These are phyloP conservation scores for Potamilus streckersoni DNA, from an alignment of 1,140 invertebrate species.

Conservation along the genomic window DNA sequence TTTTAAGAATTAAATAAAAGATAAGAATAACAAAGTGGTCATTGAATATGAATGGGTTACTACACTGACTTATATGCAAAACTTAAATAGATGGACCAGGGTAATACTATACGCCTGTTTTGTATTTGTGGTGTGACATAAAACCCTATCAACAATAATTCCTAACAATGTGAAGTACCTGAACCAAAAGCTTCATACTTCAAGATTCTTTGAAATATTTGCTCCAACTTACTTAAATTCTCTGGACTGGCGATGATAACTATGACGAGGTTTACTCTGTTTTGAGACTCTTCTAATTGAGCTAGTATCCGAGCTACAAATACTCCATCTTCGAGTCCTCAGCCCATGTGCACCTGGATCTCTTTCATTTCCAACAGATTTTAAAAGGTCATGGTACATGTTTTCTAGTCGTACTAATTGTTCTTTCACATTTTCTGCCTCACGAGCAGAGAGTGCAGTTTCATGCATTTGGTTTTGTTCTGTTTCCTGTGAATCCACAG, in stretches of 20 bases:
- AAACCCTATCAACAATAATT: no score
- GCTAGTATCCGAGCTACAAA: slow-evolving; percentile 58
- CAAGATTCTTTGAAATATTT: not conserved
- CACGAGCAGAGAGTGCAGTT: slow-evolving; percentile 20
- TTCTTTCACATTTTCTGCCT: slow-evolving; percentile 55
- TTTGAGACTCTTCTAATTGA: slow-evolving; percentile 38
- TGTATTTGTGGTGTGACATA: no score
- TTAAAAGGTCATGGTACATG: slow-evolving; percentile 89
- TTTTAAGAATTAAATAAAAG: no score
- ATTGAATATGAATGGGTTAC: no score
- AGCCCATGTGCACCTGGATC: not conserved
- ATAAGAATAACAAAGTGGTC: no score
- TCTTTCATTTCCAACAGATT: slow-evolving; percentile 77
- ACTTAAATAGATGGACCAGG: no score
- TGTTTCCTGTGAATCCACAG: slow-evolving; percentile 47
- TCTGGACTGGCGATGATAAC: slow-evolving; percentile 33
- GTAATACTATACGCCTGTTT: no score
- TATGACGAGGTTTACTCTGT: slow-evolving; percentile 15
- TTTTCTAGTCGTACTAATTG: slow-evolving; percentile 88
- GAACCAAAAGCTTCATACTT: no score
- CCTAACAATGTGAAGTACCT: no score
- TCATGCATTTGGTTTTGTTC: slow-evolving; percentile 31
- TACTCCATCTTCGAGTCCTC: slow-evolving; percentile 48
- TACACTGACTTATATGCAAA: no score
- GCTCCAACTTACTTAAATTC: slow-evolving; percentile 41